phyloP scores from a whole-genome alignment of 2,888 invertebrate genomes.

The Cephonodes hylas region DNA sequence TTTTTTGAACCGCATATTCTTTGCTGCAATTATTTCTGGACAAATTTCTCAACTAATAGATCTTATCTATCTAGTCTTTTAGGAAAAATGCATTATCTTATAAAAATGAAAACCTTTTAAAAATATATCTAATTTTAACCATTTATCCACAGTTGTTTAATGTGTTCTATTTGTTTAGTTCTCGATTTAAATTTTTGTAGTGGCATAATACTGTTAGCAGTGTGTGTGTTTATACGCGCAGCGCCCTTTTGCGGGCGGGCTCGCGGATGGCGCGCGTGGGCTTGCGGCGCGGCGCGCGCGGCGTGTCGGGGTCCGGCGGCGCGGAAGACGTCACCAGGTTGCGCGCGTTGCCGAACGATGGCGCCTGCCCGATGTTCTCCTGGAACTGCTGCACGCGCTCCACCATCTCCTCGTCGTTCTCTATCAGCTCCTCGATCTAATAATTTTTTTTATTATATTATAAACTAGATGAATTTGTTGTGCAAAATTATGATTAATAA shows the following conservation, averaged over 20 bases:
- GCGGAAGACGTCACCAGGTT: slow-evolving; percentile 68
- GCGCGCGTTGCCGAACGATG: slow-evolving; percentile 60
- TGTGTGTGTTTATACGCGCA: slow-evolving; percentile 37
- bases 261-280: slow-evolving; percentile 16
- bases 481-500: not conserved
- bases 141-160: no score
- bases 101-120: no score
- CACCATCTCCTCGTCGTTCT: slow-evolving; percentile 67
- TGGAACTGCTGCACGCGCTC: slow-evolving; percentile 62
- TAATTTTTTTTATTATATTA: not conserved
- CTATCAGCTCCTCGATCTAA: slow-evolving; percentile 70
- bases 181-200: no score
- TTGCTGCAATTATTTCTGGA: no score
- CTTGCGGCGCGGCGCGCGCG: slow-evolving; percentile 40
- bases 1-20: no score
- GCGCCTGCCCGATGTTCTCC: slow-evolving; percentile 55
- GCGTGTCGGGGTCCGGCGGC: slow-evolving; percentile 68
- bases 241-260: slow-evolving; percentile 43
- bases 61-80: no score
- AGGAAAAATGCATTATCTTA: no score
- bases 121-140: no score
- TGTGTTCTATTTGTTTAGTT: no score
- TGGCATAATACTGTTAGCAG: no score
- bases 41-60: no score
- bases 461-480: not conserved